Conservation (phyloP, 2,888 invertebrate species). For the Cantharis lateralis region DNA sequence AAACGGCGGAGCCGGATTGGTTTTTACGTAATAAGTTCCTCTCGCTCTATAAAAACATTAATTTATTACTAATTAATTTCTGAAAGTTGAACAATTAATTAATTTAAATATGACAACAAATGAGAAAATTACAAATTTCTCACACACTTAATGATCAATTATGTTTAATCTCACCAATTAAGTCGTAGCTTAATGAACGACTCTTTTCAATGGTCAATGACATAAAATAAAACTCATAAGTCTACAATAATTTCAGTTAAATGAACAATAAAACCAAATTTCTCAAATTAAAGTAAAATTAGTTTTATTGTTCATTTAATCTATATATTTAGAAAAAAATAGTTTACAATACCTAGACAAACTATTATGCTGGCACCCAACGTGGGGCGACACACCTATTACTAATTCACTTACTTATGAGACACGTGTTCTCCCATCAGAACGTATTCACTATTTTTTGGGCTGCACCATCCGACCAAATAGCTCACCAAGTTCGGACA, state of each 20-base stretch:
- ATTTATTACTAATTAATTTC: neutral
- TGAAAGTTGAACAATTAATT: neutral
- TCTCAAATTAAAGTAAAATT: no score
- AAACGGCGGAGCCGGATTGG: conserved; percentile 81
- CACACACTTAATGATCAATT: neutral
- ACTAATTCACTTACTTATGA: conserved; percentile 70
- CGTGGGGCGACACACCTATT: no score
- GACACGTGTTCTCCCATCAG: conserved; percentile 86
- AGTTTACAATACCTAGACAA: no score
- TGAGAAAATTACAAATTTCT: neutral
- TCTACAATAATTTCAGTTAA: no score
- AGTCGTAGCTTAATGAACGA: neutral
- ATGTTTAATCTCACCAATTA: no score
- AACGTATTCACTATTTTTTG: conserved; percentile 77
- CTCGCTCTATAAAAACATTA: conserved; percentile 65
- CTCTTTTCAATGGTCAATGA: neutral
- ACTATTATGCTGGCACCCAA: no score
- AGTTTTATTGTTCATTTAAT: no score
- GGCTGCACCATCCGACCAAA: conserved; percentile 82
- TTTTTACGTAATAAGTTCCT: conserved; percentile 86
- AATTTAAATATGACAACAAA: neutral
- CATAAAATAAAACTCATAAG: no score
- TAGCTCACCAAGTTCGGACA: conserved; percentile 83
- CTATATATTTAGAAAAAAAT: no score
- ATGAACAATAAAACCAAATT: no score